Percentiles rank a stretch among this genome's conserved stretches.
phyloP scores from a whole-genome alignment of 2,113 vertebrate genomes.

The Chrysochloris asiatica region DNA sequence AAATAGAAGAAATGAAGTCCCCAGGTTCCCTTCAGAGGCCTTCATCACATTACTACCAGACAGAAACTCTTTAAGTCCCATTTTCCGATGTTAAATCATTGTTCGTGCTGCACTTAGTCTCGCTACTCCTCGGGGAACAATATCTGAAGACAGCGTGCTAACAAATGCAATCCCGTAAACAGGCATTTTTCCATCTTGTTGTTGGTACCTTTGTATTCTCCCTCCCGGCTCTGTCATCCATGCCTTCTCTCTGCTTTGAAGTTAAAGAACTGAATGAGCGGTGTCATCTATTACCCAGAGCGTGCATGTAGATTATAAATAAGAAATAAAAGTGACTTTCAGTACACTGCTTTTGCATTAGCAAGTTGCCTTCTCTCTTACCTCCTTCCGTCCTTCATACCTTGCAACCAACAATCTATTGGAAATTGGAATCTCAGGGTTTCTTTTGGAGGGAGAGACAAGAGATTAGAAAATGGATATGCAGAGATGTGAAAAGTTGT shows the following conservation, averaged over 20 bases:
- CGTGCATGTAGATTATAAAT: conserved; percentile 92
- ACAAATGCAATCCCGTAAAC: conserved; percentile 89
- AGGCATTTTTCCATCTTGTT: conserved; percentile 88
- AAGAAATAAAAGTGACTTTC: conserved; percentile 92
- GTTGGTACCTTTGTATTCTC: conserved; percentile 85
- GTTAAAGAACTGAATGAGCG: conserved; percentile 87
- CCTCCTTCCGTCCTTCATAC: conserved; percentile 81
- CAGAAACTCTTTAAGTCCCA: conserved; percentile 89
- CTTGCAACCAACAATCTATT: conserved; percentile 81
- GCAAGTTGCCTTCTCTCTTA: conserved; percentile 81
- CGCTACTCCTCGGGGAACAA: conserved; percentile 87
- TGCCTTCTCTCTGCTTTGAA: conserved; percentile 85
- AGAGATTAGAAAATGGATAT: conserved; percentile 68
- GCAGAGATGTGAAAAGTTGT: conserved; percentile 79
- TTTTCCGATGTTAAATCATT: conserved; percentile 91
- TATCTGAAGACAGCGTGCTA: conserved; percentile 89
- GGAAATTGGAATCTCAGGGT: conserved; percentile 73
- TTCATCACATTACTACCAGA: conserved; percentile 87
- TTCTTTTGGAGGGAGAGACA: conserved; percentile 75
- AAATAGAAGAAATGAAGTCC: conserved; percentile 89
- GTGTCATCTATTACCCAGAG: conserved; percentile 89
- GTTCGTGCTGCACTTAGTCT: conserved; percentile 84
- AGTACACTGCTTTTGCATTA: conserved; percentile 93
- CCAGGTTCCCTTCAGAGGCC: conserved; percentile 86
- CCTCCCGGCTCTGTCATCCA: conserved; percentile 88